Evolutionary conservation across 1,140 invertebrate genomes (phyloP).

Genomic region (Drosophila kanapiae): DNA sequence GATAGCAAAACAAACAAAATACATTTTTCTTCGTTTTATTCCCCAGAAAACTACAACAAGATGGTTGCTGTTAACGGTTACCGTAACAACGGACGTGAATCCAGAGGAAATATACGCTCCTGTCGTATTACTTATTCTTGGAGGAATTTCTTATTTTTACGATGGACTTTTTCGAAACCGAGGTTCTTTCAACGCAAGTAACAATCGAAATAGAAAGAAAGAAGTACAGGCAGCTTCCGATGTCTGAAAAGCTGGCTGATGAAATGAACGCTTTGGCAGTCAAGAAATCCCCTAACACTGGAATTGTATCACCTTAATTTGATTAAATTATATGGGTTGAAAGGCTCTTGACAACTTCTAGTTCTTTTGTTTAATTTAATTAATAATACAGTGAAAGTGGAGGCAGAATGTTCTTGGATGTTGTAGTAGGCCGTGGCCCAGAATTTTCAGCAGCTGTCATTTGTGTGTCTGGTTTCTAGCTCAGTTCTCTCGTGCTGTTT

Average conservation of each 20-base stretch:
- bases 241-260: conserved; percentile 13
- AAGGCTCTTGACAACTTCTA: too few relatives aligned
- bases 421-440: too few relatives aligned
- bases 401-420: neutral
- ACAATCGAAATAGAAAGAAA: neutral
- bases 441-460: too few relatives aligned
- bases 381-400: conserved; percentile 7
- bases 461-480: too few relatives aligned
- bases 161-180: too few relatives aligned
- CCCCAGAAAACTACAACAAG: too few relatives aligned
- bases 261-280: too few relatives aligned
- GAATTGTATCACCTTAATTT: neutral
- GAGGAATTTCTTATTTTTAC: neutral
- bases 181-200: too few relatives aligned
- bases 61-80: conserved; percentile 13
- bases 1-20: too few relatives aligned
- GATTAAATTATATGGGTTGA: neutral
- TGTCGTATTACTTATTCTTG: neutral
- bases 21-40: too few relatives aligned
- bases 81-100: conserved; percentile 39
- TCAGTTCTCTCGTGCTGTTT: too few relatives aligned
- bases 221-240: conserved; percentile 17
- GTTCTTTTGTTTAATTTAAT: neutral
- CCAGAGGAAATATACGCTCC: conserved; percentile 18
- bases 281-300: too few relatives aligned